A percentile compares a stretch with the other conserved stretches of the same genome.
Evolutionary conservation across 2,113 vertebrate species (phyloP).

Genomic region (Myodes glareolus): DNA sequence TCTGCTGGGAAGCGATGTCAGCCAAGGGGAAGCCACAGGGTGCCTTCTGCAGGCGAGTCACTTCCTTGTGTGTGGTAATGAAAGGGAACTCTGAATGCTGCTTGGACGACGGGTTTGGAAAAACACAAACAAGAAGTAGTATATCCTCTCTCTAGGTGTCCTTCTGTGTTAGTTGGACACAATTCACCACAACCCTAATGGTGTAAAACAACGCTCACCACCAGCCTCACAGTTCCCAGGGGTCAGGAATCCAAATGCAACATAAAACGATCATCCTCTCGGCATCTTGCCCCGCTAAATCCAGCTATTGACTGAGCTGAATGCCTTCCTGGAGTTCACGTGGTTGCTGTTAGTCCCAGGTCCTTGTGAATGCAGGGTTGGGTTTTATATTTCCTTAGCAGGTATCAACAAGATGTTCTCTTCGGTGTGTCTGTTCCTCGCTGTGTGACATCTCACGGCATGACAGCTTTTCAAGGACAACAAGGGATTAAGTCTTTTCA

Average conservation of each 20-base stretch:
- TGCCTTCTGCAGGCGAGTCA: not conserved
- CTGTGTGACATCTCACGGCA: not conserved
- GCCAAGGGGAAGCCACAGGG: not conserved
- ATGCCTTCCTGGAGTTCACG: not conserved
- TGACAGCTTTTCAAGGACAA: not conserved
- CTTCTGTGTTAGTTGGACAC: not conserved
- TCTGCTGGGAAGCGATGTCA: not conserved
- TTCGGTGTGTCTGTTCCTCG: not conserved
- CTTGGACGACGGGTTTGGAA: not conserved
- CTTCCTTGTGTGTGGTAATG: not conserved
- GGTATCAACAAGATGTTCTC: not conserved
- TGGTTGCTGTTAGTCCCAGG: not conserved
- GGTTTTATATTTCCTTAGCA: not conserved
- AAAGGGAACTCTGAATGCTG: not conserved
- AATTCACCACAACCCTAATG: not conserved
- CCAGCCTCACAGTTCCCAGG: not conserved
- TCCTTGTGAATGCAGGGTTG: not conserved
- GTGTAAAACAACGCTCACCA: not conserved
- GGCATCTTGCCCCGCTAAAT: not conserved
- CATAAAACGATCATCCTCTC: not conserved
- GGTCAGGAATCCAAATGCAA: not conserved
- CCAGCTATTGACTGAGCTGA: not conserved
- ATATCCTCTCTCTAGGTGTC: not conserved
- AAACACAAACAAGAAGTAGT: not conserved
- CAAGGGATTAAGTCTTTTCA: not conserved